A percentile compares a stretch with the other conserved stretches of the same genome.
These are phyloP conservation scores for Sebastes elongatus DNA, from an alignment of 2,797 vertebrate genomes.

Conservation along the genomic window DNA sequence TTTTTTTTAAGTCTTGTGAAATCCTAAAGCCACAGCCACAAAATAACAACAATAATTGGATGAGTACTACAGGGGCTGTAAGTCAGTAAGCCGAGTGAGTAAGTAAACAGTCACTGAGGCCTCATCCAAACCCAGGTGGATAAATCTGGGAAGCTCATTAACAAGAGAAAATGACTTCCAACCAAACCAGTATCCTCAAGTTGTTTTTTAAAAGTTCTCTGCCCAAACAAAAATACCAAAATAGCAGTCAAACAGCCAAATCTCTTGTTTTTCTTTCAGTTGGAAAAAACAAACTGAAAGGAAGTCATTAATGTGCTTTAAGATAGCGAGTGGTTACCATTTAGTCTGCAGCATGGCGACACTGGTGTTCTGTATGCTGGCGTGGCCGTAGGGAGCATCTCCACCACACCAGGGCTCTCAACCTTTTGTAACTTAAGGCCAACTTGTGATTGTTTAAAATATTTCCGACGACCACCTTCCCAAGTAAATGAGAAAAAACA, in stretches of 20 bases:
- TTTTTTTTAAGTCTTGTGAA: conserved; percentile 10
- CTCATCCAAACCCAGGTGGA: conserved; percentile 56
- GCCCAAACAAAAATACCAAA: background rate
- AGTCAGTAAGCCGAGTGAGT: conserved; percentile 46
- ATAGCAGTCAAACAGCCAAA: background rate
- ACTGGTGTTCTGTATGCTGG: background rate
- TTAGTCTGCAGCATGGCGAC: background rate
- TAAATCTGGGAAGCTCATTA: conserved; percentile 58
- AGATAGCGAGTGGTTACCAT: background rate
- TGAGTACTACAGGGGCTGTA: conserved; percentile 34
- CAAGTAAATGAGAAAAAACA: too few species aligned
- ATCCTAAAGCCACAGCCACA: conserved; percentile 52
- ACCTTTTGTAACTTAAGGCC: background rate
- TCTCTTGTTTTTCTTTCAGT: background rate
- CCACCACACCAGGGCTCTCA: background rate
- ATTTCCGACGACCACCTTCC: too few species aligned
- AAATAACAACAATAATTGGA: conserved; percentile 55
- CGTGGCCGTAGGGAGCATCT: background rate
- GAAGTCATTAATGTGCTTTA: background rate
- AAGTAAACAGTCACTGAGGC: conserved; percentile 55
- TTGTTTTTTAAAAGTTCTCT: conserved; percentile 14
- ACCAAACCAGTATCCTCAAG: conserved; percentile 13
- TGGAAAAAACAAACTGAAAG: background rate
- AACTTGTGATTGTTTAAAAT: too few species aligned
- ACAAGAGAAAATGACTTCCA: conserved; percentile 37